Base-by-base conservation (phyloP, 1,140 invertebrate genomes). In the Aporrectodea caliginosa region DNA sequence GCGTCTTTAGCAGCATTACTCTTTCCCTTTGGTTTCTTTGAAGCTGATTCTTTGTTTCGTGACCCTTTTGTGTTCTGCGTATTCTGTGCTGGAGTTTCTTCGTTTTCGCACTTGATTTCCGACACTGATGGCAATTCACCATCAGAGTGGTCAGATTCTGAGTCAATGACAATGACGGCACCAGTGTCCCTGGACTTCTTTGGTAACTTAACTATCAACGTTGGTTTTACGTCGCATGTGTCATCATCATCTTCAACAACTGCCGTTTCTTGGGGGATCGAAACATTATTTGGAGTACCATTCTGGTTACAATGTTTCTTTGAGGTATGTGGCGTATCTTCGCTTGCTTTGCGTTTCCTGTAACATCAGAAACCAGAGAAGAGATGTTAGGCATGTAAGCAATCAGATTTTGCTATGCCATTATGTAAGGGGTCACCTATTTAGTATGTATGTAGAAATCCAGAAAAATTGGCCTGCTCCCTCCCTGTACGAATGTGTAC, bases 141-240 rank as follows among this genome's bases (percentile, higher is more conserved):
- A 72, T 30, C 32, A 69, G 16, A 69, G n/a, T 69, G n/a, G n/a
- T 70, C 69, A n/a, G n/a, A n/a, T 70, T n/a, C 69, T 27, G n/a
- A 27, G 31, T 14, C 72, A 29, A 73, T 58, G 43, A 58, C 43
- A 58, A 58, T 58, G 22, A 58, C 43, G 22, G 6, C 43, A 58
- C 43, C 43, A 12, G 6, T 58, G 6, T 58, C 22, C 43, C 22
- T 58, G 43, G 43, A 58, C 22, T 22, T 58, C 22, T 6, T 22
- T 58, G 43, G 43, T 12, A 58, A 58, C 22, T 58, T 58, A 12
- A 58, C 43, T 12, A 58, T 22, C 22, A 58, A 58, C 22, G 6
- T 6, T 6, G 43, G 43, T 22, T 58, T 58, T 58, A 58, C 43
- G 22, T 58, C 43, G 6, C 22, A 22, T 58, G 43, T 58, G 6